Evolutionary conservation across 2,113 vertebrate genomes (phyloP), one percentile per base, ranked within the genome.

Genomic region (Lethenteron camtschaticum): DNA sequence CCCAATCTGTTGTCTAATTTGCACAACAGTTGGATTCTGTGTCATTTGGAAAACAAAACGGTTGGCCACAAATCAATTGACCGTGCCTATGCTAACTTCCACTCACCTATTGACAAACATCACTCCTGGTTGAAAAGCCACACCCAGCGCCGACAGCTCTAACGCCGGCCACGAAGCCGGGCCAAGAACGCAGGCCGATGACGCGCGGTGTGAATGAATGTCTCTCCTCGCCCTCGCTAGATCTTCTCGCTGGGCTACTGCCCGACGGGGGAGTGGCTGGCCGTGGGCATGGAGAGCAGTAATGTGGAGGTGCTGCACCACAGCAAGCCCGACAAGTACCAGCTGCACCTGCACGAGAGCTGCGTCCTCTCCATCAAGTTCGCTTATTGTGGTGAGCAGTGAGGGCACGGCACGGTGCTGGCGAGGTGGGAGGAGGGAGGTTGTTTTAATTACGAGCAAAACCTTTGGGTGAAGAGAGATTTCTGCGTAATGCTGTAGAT

Each of bases 361-460:
- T 89, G 88, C 0, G 87, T 90, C 73, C 83, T 90, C 63, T 87
- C 87, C 1, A 83, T 89, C 73, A 88, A 87, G 72, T 89, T 90
- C 0, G 87, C 87, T 71, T 87, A 87, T 77, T 90, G 88, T 0
- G 87, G 88, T 89, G 75, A 72, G 74, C 58, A 56, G 8, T 66
- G 63, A 7, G n/a, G 0, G 0, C 11, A 57, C 6, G 41, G 41
- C 41, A 41, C 6, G 41, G 41, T 41, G 41, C 41, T 41, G 41
- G 41, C 41, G 41, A 41, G 41, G 41, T 41, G 41, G 41, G 41
- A 41, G 41, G 41, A 41, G 41, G 41, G 41, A 41, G 41, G 41
- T 41, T 41, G 41, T 41, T 41, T 41, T 41, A 41, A 41, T 41
- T 41, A 41, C 41, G 41, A 41, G 41, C 41, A 41, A 41, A 41